Base-by-base conservation (phyloP, 2,797 vertebrate species). In the Mormyrus proboscirostris region DNA sequence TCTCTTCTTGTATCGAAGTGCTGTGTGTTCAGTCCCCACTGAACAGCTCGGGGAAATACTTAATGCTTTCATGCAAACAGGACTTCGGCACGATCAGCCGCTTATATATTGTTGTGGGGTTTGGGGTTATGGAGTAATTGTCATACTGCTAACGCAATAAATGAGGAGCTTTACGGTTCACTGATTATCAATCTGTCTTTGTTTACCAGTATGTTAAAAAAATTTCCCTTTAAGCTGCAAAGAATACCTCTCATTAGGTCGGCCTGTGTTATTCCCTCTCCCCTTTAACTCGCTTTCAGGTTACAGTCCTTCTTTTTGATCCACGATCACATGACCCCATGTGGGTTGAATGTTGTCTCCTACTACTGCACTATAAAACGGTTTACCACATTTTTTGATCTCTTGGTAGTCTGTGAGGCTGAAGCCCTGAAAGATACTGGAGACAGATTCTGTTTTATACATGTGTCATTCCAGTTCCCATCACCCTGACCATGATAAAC, bases 71-170 rank as follows among this genome's bases (percentile, higher is more conserved):
- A 69, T 69, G 73, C 73, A 79, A 44, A 79, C 73, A 79, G 38
- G 16, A 44, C 73, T 19, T 44, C 2, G 2, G 33, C 38, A 0
- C 38, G 16, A 0, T 44, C 73, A 79, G 44, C 38, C 73, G 38
- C 38, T 41, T 79, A 79, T 79, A 79, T 79, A 79, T 79, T 79
- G 73, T 44, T 79, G 38, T 79, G 73, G 73, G 38, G 14, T 79
- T 79, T 79, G 73, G 73, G 16, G 73, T 79, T 79, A 79, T 79
- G 38, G 73, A n/a, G 16, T 79, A 79, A 44, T 79, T 79, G 73
- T 79, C 33, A 79, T 79, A 79, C 38, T 79, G 73, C 73, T 79
- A 44, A 38, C 33, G n/a, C 14, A 79, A 6, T 44, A 44, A 38
- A 79, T 44, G 73, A 41, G 73, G 38, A 79, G 38, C 73, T 41